phyloP scores from a whole-genome alignment of 2,113 vertebrate genomes.

The Axis porcinus region DNA sequence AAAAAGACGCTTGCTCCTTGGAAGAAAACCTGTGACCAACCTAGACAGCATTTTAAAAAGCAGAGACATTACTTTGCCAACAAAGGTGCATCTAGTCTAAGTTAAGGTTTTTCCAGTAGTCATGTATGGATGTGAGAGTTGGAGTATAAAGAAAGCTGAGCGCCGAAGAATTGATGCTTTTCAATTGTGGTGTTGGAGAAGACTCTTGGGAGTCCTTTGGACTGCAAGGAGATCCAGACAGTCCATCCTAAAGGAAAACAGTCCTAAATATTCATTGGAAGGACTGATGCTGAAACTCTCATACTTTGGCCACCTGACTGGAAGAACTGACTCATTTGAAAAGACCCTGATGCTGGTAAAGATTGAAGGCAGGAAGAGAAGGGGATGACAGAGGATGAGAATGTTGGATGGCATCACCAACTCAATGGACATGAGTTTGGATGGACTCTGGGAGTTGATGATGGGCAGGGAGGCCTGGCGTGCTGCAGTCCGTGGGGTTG shows the following conservation, averaged over 20 bases:
- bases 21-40: not conserved
- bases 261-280: not conserved
- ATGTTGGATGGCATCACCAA: not conserved
- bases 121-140: not conserved
- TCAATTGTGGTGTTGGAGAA: not conserved
- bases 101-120: not conserved
- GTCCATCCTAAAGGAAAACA: not conserved
- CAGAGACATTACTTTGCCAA: not conserved
- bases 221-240: not conserved
- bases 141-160: not conserved
- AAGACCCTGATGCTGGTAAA: not conserved
- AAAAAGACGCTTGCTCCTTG: not conserved
- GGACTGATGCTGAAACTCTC: not conserved
- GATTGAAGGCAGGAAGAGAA: not conserved
- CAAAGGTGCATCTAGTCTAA: not conserved
- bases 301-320: not conserved
- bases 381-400: not conserved
- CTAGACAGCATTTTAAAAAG: not conserved
- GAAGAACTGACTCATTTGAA: not conserved
- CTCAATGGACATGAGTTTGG: not conserved
- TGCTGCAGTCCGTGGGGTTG: not conserved
- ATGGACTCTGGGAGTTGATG: not conserved
- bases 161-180: not conserved
- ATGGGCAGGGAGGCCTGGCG: not conserved
- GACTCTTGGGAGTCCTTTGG: not conserved